Percentiles rank a stretch among this genome's conserved stretches.
Evolutionary conservation across 2,888 invertebrate species (phyloP).

Genomic region (Anticlea derivata): DNA sequence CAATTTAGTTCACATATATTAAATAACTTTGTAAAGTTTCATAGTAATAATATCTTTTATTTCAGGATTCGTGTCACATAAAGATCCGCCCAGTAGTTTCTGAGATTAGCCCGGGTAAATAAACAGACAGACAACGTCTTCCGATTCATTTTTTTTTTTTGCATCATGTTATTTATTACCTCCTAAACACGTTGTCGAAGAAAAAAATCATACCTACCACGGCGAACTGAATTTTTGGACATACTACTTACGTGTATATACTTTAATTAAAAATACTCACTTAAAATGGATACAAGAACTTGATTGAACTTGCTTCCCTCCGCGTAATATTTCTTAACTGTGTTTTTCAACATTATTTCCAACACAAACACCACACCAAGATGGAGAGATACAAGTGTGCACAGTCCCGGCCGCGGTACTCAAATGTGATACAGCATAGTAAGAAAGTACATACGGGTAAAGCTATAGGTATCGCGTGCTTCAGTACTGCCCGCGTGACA

Average conservation of each 20-base stretch:
- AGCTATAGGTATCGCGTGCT: not conserved
- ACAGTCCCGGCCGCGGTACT: slow-evolving; percentile 15
- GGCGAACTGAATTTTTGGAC: too few species aligned
- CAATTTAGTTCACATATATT: too few species aligned
- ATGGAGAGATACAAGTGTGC: slow-evolving; percentile 24
- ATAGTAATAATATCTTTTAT: too few species aligned
- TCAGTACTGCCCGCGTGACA: not conserved
- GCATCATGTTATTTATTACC: too few species aligned
- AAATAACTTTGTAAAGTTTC: too few species aligned
- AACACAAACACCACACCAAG: slow-evolving; percentile 21
- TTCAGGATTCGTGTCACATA: too few species aligned
- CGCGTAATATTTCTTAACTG: slow-evolving; percentile 75
- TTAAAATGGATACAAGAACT: slow-evolving; percentile 62
- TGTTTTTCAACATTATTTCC: slow-evolving; percentile 67
- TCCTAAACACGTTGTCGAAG: too few species aligned
- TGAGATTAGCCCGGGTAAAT: too few species aligned
- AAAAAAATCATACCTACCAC: too few species aligned
- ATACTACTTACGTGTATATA: not conserved
- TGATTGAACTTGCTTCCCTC: slow-evolving; percentile 76
- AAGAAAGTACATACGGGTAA: slow-evolving; percentile 3
- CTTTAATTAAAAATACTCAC: slow-evolving; percentile 52
- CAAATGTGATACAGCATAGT: slow-evolving; percentile 22
- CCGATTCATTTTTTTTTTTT: too few species aligned
- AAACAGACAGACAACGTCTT: too few species aligned
- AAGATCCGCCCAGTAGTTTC: too few species aligned